Evolutionary conservation across 2,113 vertebrate species (phyloP), one percentile per base, ranked within the genome.

Genomic region (Anarhynchus alexandrinus): DNA sequence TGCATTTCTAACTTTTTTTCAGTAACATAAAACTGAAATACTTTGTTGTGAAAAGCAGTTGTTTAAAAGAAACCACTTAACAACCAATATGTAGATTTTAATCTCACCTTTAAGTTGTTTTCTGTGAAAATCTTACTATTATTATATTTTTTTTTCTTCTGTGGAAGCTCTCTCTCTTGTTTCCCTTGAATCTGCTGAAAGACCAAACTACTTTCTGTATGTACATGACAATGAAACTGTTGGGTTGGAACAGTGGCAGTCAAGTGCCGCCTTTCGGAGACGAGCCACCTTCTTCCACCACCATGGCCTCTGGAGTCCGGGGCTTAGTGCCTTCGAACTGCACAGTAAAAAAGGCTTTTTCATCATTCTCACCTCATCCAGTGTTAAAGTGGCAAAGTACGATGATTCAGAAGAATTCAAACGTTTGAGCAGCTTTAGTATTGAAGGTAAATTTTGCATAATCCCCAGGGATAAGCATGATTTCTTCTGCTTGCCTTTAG

Each of bases 151-250:
- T 51, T 70, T 93, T 88, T 77, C 12, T 97, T 96, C 38, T 88
- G 30, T 93, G 77, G 23, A 96, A 99, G 99, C 99, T 34, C 83
- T 98, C 27, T 98, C 98, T 30, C 97, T 99, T 70, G 98, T 99
- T 95, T 99, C 99, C 4, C 92, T 99, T 93, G 99, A 99, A 89
- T 99, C 99, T 94, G 99, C 99, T 9, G 99, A 99, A 97, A 99
- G 99, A 70, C 99, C 99, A 47, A 99, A 99, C 97, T 99, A 98
- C 96, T 99, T 99, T 97, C 98, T 99, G 40, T 98, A 96, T 2
- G 98, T 99, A 38, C 98, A 98, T 0, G 96, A 98, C 15, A 97
- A 98, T 69, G 98, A 98, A 72, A 96, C 88, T 5, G 36, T 99
- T 38, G 98, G 97, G 23, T 51, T 99, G 98, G 98, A 99, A 92